These are phyloP conservation scores for Drosophila nr. perissopoda DNA, from an alignment of 2,888 invertebrate genomes.

Conservation along the genomic window DNA sequence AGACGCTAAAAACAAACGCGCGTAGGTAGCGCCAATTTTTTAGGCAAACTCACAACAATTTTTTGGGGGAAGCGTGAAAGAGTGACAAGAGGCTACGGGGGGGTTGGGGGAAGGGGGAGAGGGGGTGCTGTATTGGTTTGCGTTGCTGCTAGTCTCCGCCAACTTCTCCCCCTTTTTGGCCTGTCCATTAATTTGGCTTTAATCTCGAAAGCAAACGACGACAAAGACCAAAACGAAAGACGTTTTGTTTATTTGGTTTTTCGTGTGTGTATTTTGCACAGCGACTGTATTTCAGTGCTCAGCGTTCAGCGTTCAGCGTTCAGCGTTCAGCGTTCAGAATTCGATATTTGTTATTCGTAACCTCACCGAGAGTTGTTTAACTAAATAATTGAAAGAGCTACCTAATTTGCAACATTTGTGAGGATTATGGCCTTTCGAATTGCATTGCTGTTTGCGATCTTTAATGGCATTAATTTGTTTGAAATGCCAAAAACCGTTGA, in stretches of 20 bases:
- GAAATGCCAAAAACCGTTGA: slow-evolving; percentile 59
- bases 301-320: not conserved
- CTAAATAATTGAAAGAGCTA: slow-evolving; percentile 55
- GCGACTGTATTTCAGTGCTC: slow-evolving; percentile 8
- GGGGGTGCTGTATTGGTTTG: not conserved
- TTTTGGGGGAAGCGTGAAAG: not conserved
- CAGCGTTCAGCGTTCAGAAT: not conserved
- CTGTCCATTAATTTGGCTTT: slow-evolving; percentile 76
- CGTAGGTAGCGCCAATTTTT: slow-evolving; percentile 77
- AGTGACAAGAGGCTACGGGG: not conserved
- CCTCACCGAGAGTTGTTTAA: slow-evolving; percentile 20
- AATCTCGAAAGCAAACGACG: slow-evolving; percentile 57
- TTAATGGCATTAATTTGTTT: slow-evolving; percentile 59
- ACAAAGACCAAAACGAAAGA: slow-evolving; percentile 55
- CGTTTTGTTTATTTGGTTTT: slow-evolving; percentile 64
- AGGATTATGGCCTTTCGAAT: slow-evolving; percentile 55
- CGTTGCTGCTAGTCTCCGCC: not conserved
- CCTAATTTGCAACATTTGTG: slow-evolving; percentile 69
- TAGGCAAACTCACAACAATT: slow-evolving; percentile 59
- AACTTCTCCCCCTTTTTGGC: slow-evolving; percentile 1
- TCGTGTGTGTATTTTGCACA: slow-evolving; percentile 22
- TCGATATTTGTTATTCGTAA: slow-evolving; percentile 16
- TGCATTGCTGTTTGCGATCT: slow-evolving; percentile 54
- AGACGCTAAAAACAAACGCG: slow-evolving; percentile 73
- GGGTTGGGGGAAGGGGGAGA: not conserved